Conservation (phyloP, 2,797 vertebrate genomes). For the Macroramphosus scolopax region DNA sequence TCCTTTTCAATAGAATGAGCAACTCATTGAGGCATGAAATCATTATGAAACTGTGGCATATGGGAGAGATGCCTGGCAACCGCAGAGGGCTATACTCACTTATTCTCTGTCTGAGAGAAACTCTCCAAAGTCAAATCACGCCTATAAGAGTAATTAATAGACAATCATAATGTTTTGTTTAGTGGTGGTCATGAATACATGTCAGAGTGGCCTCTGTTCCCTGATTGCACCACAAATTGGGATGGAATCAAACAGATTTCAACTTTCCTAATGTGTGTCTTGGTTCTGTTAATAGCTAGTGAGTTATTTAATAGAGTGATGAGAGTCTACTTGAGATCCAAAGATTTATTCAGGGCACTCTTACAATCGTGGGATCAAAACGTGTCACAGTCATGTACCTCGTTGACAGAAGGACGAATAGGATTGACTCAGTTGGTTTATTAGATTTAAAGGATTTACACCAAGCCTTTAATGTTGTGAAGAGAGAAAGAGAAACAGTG, state of each 20-base stretch:
- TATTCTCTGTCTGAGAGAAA: slow-evolving; percentile 38
- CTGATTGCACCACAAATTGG: slow-evolving; percentile 24
- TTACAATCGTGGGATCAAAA: too few species aligned
- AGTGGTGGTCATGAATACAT: slow-evolving; percentile 12
- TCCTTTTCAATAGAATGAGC: slow-evolving; percentile 59
- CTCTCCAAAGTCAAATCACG: slow-evolving; percentile 35
- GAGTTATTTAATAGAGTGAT: slow-evolving; percentile 10
- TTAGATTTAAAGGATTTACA: neutral
- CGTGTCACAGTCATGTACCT: too few species aligned
- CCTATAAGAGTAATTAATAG: slow-evolving; percentile 42
- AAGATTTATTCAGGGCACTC: neutral
- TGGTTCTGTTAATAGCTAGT: too few species aligned
- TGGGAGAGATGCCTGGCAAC: slow-evolving; percentile 41
- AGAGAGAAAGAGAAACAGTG: neutral
- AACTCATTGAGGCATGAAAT: slow-evolving; percentile 58
- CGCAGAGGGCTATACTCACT: slow-evolving; percentile 27
- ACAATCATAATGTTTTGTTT: slow-evolving; percentile 36
- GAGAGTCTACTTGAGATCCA: slow-evolving; percentile 3
- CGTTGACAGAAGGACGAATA: too few species aligned
- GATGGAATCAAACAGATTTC: slow-evolving; percentile 26
- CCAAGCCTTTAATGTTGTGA: neutral
- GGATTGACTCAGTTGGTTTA: neutral
- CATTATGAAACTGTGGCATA: slow-evolving; percentile 59
- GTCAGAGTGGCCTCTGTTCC: slow-evolving; percentile 10
- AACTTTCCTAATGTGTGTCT: slow-evolving; percentile 7